Conservation (phyloP, 2,888 invertebrate genomes). For the Dysmachus trigonus region DNA sequence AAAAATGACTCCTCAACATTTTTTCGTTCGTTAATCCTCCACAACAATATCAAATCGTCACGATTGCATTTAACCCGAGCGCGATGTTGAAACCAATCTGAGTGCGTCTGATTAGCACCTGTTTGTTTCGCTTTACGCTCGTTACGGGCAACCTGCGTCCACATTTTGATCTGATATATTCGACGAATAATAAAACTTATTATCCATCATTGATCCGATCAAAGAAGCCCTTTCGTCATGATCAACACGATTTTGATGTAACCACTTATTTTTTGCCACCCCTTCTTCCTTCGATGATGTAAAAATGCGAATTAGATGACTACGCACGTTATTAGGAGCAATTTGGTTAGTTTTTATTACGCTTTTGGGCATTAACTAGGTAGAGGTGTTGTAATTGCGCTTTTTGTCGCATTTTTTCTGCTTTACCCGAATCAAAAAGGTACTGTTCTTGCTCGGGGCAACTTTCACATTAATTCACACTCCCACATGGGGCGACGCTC, state of each 20-base stretch:
- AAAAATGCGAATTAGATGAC: not conserved
- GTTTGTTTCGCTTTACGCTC: not conserved
- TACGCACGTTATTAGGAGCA: not conserved
- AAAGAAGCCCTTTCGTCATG: not conserved
- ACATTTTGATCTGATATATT: not conserved
- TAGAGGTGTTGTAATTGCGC: not conserved
- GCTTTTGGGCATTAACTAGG: not conserved
- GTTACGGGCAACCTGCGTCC: not conserved
- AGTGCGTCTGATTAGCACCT: slow-evolving; percentile 18
- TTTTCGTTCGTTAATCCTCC: not conserved
- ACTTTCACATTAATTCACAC: not conserved
- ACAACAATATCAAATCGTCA: slow-evolving; percentile 7
- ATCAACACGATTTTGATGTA: not conserved
- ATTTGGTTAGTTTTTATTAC: not conserved
- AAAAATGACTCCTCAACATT: slow-evolving; percentile 3
- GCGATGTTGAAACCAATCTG: not conserved
- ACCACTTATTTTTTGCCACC: not conserved
- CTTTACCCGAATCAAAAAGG: not conserved
- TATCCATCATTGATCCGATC: not conserved
- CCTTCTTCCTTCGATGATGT: not conserved
- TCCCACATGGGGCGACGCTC: not conserved
- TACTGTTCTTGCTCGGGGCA: not conserved
- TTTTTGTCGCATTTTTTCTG: not conserved
- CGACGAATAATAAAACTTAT: not conserved
- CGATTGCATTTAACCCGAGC: not conserved